Evolutionary conservation across 2,888 invertebrate species (phyloP), one percentile per base, ranked within the genome.

Genomic region (Eumerus sabulonum): DNA sequence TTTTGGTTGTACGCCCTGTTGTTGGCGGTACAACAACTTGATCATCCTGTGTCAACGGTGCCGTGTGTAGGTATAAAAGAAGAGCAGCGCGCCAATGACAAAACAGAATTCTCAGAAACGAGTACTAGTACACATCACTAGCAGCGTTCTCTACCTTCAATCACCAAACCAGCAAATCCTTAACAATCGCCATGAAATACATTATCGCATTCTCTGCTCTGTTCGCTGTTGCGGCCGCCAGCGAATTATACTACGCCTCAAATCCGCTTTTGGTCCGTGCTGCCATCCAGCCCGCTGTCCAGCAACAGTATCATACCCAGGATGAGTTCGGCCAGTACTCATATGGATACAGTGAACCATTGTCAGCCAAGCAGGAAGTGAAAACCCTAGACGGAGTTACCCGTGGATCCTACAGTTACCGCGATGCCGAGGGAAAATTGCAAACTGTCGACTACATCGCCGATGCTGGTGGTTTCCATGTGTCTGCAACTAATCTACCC

Each of bases 401-500:
- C 13, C 90, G 91, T 9, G 93, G 93, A 73, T 90, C 90, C 12
- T 93, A 92, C 84, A 91, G 91, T 82, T 93, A 92, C 86, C 85
- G 91, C 7, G 92, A 93, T 87, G 90, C 91, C 5, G 87, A 91
- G 27, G 92, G 92, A 40, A 88, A 91, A 82, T 83, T 92, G 0
- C 92, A 93, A 85, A 90, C 90, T 1, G 92, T 91, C 12, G 90
- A 91, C 82, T 92, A 92, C 84, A 89, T 90, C 9, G 90, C 92
- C 53, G 92, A 92, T 85, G 87, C 88, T 18, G 88, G 89, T 71
- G 92, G 92, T n/a, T 93, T 92, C 89, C 91, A 92, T 76, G 90
- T 92, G 27, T 91, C 92, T 1, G 92, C 91, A 64, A 92, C 92
- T 27, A 92, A 93, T 84, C 85, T 93, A 57, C 92, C 93, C 35